These are phyloP conservation scores for Colletes latitarsis DNA, from an alignment of 1,140 invertebrate species.

Conservation along the genomic window DNA sequence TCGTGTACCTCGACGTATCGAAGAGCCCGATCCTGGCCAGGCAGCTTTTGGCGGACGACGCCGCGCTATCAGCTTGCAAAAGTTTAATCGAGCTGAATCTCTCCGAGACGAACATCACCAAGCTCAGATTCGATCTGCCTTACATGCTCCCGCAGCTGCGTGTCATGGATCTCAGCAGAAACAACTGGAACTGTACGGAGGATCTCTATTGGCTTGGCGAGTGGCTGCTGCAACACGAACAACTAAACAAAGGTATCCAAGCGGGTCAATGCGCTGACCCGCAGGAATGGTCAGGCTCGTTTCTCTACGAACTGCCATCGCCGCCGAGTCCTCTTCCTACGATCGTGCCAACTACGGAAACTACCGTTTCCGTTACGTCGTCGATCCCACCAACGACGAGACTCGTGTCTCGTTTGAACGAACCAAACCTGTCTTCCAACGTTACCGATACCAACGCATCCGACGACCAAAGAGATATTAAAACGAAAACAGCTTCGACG, in stretches of 20 bases:
- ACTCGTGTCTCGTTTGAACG: constrained; percentile 29
- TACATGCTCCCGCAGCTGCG: constrained; percentile 87
- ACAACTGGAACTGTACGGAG: constrained; percentile 84
- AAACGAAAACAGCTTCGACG: not conserved
- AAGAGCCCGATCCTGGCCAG: constrained; percentile 87
- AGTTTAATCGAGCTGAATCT: constrained; percentile 87
- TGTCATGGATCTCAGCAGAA: constrained; percentile 83
- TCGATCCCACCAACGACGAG: constrained; percentile 31
- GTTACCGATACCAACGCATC: constrained; percentile 2
- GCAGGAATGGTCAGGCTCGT: constrained; percentile 70
- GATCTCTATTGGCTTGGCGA: constrained; percentile 84
- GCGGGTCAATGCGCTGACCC: constrained; percentile 77
- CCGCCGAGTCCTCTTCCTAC: constrained; percentile 41
- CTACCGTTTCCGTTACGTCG: constrained; percentile 16
- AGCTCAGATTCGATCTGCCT: constrained; percentile 85
- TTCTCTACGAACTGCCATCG: constrained; percentile 77
- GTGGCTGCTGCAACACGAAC: constrained; percentile 84
- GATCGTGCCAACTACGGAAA: not conserved
- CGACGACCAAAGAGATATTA: not conserved
- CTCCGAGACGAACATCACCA: constrained; percentile 84
- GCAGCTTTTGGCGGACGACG: constrained; percentile 86
- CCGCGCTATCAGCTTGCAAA: constrained; percentile 86
- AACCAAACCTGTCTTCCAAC: constrained; percentile 48
- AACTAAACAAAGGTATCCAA: constrained; percentile 70
- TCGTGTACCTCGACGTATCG: constrained; percentile 88